A percentile compares a stretch with the other conserved stretches of the same genome.
Conservation (phyloP, 1,140 invertebrate species). For the Pomacea maculata region DNA sequence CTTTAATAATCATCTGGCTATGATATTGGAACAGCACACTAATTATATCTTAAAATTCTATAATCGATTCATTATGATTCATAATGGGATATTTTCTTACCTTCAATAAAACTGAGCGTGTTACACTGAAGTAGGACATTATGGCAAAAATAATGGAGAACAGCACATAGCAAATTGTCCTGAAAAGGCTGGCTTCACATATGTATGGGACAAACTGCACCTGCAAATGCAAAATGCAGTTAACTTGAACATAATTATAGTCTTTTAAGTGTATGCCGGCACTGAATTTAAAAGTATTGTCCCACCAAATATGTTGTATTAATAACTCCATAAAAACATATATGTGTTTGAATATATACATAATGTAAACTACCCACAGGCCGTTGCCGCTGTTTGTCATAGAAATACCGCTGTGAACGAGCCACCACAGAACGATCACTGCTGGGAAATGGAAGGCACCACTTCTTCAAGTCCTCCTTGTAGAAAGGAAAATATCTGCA, state of each 20-base stretch:
- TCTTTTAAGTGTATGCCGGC: background rate
- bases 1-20: no score
- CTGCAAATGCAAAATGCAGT: constrained; percentile 38
- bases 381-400: constrained; percentile 73
- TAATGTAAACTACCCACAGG: constrained; percentile 67
- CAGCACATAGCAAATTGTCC: constrained; percentile 68
- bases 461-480: constrained; percentile 72
- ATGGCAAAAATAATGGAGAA: constrained; percentile 73
- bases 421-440: constrained; percentile 82
- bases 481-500: constrained; percentile 73
- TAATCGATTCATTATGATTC: no score
- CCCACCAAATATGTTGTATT: background rate
- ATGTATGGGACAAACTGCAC: constrained; percentile 65
- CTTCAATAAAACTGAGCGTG: constrained; percentile 74
- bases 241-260: background rate
- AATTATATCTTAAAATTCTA: no score
- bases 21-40: no score
- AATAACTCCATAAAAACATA: constrained; percentile 27
- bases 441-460: constrained; percentile 81
- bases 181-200: constrained; percentile 48
- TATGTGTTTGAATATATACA: background rate
- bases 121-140: constrained; percentile 74
- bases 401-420: constrained; percentile 80
- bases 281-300: background rate
- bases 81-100: constrained; percentile 53